Conservation (phyloP, 2,797 vertebrate species). For the Mus spretus region DNA sequence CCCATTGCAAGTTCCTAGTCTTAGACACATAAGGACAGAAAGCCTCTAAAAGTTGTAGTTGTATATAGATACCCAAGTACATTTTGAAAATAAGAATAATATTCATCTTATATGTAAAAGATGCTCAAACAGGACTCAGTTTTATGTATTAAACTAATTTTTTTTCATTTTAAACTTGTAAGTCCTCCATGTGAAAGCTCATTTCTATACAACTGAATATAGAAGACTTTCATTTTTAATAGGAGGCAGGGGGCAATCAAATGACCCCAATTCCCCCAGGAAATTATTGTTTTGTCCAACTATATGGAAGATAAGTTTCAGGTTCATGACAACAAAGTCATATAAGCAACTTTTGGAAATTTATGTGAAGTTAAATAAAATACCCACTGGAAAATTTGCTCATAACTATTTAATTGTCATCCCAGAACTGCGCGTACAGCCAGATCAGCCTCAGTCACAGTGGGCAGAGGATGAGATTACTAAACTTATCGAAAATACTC, state of each 20-base stretch:
- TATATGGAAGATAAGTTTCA: neutral
- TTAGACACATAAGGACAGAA: neutral
- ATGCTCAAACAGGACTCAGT: neutral
- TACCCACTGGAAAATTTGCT: neutral
- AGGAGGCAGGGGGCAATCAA: neutral
- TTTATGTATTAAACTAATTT: neutral
- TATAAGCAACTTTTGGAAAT: neutral
- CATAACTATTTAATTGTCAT: neutral
- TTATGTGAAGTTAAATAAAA: neutral
- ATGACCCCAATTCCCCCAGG: neutral
- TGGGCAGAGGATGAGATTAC: neutral
- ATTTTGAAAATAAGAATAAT: neutral
- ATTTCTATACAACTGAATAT: neutral
- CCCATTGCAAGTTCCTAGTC: neutral
- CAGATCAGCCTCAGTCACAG: neutral
- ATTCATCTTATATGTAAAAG: neutral
- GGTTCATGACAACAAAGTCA: neutral
- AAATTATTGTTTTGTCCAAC: conserved; percentile 15
- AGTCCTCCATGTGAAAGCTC: neutral
- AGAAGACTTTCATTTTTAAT: neutral
- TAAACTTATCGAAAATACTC: neutral
- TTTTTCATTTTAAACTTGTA: conserved; percentile 31
- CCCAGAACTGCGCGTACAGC: neutral
- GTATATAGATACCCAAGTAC: neutral
- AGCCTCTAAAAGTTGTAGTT: neutral